A percentile compares a stretch with the other conserved stretches of the same genome.
Evolutionary conservation across 2,888 invertebrate species (phyloP).

Genomic region (Phortica magna): DNA sequence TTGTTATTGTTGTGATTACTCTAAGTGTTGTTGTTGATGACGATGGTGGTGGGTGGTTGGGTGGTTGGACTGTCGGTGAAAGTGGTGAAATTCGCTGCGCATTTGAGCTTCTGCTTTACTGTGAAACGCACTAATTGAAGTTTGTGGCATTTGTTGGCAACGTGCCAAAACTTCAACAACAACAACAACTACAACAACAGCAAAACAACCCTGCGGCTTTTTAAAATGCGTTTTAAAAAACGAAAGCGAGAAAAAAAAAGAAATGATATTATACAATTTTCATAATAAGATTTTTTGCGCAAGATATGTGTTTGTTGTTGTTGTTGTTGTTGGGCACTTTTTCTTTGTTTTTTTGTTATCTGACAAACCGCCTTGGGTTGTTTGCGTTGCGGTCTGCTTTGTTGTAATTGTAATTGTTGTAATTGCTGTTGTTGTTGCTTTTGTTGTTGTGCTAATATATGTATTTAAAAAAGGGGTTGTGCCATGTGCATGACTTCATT

Average conservation of each 20-base stretch:
- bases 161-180: neutral
- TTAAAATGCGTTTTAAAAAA: constrained; percentile 12
- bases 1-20: constrained; percentile 7
- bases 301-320: constrained; percentile 8
- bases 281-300: constrained; percentile 55
- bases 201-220: neutral
- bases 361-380: constrained; percentile 48
- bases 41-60: constrained; percentile 16
- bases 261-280: constrained; percentile 69
- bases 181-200: neutral
- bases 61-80: neutral
- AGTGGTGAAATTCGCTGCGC: constrained; percentile 20
- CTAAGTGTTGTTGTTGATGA: neutral
- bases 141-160: constrained; percentile 6
- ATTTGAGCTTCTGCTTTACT: constrained; percentile 44
- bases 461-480: constrained; percentile 37
- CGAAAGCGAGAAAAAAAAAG: no score
- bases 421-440: constrained; percentile 19
- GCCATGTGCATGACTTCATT: constrained; percentile 63
- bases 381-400: constrained; percentile 46
- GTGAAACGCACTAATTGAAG: constrained; percentile 42
- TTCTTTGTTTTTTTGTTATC: neutral
- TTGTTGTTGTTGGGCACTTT: neutral
- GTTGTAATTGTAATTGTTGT: constrained; percentile 14
- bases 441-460: constrained; percentile 6